These are phyloP conservation scores for Dendrolimus pini DNA, from an alignment of 2,888 invertebrate genomes.

Conservation along the genomic window DNA sequence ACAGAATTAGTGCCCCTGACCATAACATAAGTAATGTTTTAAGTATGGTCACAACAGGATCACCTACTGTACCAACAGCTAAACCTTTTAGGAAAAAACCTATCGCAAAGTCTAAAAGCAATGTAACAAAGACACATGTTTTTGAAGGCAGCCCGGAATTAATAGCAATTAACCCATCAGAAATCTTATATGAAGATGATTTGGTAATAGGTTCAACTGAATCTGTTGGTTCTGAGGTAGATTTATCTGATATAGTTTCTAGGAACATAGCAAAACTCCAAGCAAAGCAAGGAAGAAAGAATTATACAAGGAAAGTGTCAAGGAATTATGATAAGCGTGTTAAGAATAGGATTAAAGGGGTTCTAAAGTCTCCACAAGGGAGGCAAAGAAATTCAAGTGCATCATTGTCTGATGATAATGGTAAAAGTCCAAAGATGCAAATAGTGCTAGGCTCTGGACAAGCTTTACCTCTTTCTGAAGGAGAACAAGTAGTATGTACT, in stretches of 20 bases:
- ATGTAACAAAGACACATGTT: slow-evolving; percentile 30
- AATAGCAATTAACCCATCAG: slow-evolving; percentile 34
- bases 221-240: slow-evolving; percentile 45
- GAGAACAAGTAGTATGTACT: slow-evolving; percentile 75
- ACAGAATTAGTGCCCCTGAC: not conserved
- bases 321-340: slow-evolving; percentile 39
- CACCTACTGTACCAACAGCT: slow-evolving; percentile 55
- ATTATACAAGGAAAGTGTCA: slow-evolving; percentile 59
- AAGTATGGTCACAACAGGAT: slow-evolving; percentile 68
- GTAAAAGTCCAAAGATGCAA: slow-evolving; percentile 62
- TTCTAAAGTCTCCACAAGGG: slow-evolving; percentile 45
- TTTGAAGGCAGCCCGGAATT: slow-evolving; percentile 20
- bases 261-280: slow-evolving; percentile 39
- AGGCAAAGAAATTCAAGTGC: slow-evolving; percentile 48
- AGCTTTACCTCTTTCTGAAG: slow-evolving; percentile 74
- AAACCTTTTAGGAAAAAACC: slow-evolving; percentile 41
- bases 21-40: slow-evolving; percentile 58
- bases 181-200: slow-evolving; percentile 59
- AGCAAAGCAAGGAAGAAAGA: slow-evolving; percentile 45
- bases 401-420: slow-evolving; percentile 49
- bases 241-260: slow-evolving; percentile 36
- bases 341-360: slow-evolving; percentile 42
- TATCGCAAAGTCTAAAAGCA: slow-evolving; percentile 28
- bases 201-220: slow-evolving; percentile 53
- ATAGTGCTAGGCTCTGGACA: slow-evolving; percentile 71